phyloP scores from a whole-genome alignment of 2,113 vertebrate species.

The Hystrix cristata region DNA sequence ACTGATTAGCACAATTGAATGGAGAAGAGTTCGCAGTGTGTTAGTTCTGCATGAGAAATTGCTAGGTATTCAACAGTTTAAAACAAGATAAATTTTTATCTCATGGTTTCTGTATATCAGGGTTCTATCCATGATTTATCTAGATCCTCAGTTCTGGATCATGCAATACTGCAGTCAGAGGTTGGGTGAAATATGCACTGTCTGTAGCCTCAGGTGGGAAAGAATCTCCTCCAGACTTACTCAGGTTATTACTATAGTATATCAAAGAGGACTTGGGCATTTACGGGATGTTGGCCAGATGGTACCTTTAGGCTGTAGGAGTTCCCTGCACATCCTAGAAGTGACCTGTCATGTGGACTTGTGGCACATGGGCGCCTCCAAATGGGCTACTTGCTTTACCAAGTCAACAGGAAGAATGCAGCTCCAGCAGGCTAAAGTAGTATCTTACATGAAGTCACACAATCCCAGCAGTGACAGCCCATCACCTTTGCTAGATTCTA shows the following conservation, averaged over 20 bases:
- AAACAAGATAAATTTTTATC: not conserved
- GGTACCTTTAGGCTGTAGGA: not conserved
- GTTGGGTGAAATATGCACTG: not conserved
- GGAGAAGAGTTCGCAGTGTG: not conserved
- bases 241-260: not conserved
- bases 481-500: not conserved
- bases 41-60: not conserved
- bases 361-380: not conserved
- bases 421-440: not conserved
- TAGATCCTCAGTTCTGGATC: not conserved
- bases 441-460: not conserved
- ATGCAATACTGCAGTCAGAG: not conserved
- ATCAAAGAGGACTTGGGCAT: not conserved
- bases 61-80: not conserved
- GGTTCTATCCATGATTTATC: not conserved
- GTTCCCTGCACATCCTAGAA: not conserved
- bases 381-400: not conserved
- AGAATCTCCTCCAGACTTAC: not conserved
- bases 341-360: not conserved
- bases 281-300: not conserved
- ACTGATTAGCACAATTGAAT: not conserved
- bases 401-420: not conserved
- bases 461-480: not conserved
- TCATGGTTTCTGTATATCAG: not conserved
- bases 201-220: not conserved